Conservation (phyloP, 2,113 vertebrate genomes). For the Sigmodon hispidus region DNA sequence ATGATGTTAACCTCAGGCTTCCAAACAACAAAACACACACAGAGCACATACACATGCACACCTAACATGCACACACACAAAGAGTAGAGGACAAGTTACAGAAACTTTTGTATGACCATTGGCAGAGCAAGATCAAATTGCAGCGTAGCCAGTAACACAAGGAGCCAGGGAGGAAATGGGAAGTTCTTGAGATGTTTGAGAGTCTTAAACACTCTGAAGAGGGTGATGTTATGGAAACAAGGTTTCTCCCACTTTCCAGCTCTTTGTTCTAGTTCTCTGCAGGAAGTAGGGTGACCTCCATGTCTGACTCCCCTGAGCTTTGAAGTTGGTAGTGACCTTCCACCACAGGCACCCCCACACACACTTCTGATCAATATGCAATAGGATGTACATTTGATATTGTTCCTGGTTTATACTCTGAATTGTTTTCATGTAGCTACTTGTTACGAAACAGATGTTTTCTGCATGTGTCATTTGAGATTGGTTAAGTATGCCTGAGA, state of each 20-base stretch:
- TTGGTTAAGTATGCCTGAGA: constrained; percentile 68
- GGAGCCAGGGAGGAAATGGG: background rate
- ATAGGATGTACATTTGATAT: constrained; percentile 46
- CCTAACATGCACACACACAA: background rate
- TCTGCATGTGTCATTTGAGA: constrained; percentile 66
- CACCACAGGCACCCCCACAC: constrained; percentile 52
- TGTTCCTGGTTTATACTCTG: constrained; percentile 66
- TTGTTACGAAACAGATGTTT: constrained; percentile 78
- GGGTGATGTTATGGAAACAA: background rate
- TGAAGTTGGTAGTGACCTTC: constrained; percentile 43
- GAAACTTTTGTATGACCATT: background rate
- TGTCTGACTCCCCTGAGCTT: constrained; percentile 35
- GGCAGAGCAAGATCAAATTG: background rate
- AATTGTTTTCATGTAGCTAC: constrained; percentile 63
- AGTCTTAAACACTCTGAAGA: background rate
- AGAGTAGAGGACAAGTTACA: background rate
- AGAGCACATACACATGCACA: background rate
- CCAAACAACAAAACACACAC: background rate
- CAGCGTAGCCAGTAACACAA: background rate
- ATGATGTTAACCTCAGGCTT: background rate
- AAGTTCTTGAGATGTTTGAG: background rate
- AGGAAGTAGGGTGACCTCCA: background rate
- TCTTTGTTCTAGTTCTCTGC: background rate
- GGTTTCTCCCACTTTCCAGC: background rate
- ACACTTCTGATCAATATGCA: constrained; percentile 70